These are phyloP conservation scores for Brachyrhaphis roseni DNA, from an alignment of 2,797 vertebrate genomes.

Conservation along the genomic window DNA sequence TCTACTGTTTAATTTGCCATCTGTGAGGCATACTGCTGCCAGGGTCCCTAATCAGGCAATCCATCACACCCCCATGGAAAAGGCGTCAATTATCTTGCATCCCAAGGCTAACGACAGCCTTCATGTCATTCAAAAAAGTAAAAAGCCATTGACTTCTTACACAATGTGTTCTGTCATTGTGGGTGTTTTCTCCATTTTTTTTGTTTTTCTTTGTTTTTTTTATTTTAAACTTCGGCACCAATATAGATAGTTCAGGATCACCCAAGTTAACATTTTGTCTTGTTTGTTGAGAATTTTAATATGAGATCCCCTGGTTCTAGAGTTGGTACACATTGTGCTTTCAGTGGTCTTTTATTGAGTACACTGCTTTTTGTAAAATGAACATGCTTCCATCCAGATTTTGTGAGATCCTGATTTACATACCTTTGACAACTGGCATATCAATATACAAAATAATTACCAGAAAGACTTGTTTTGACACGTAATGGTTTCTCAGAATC, in stretches of 20 bases:
- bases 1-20: constrained; percentile 81
- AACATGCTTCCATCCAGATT: background rate
- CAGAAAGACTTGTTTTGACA: background rate
- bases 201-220: background rate
- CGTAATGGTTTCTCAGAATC: background rate
- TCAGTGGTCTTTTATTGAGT: background rate
- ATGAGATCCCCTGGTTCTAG: background rate
- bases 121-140: constrained; percentile 46
- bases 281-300: background rate
- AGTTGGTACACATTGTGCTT: constrained; percentile 23
- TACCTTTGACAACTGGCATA: background rate
- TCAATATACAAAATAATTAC: background rate
- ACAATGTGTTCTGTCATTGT: background rate
- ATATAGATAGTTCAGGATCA: constrained; percentile 3
- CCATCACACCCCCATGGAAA: constrained; percentile 82
- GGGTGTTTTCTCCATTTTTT: background rate
- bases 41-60: constrained; percentile 87
- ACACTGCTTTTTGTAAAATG: background rate
- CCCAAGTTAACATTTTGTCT: background rate
- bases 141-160: constrained; percentile 40
- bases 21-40: constrained; percentile 83
- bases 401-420: background rate
- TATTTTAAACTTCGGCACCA: background rate
- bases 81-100: constrained; percentile 77
- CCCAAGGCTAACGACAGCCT: constrained; percentile 49